A percentile compares a stretch with the other conserved stretches of the same genome.
These are phyloP conservation scores for Caenorhabditis auriculariae DNA, from an alignment of 2,888 invertebrate species.

Conservation along the genomic window DNA sequence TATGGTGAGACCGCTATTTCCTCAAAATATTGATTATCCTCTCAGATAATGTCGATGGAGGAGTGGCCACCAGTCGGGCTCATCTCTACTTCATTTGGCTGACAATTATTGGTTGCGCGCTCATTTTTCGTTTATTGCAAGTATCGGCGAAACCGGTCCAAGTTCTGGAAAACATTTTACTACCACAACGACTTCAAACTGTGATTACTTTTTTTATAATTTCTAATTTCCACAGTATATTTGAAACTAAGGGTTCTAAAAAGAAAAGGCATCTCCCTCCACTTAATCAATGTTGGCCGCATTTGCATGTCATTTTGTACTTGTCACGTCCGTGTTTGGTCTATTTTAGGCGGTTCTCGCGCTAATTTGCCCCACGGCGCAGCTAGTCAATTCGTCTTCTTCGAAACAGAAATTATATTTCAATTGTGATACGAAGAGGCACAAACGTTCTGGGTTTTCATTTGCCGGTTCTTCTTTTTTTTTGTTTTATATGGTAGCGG, in stretches of 20 bases:
- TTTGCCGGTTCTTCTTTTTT: no score
- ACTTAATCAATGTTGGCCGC: neutral
- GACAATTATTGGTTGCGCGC: slow-evolving; percentile 39
- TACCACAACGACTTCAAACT: slow-evolving; percentile 62
- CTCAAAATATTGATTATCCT: neutral
- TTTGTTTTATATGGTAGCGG: no score
- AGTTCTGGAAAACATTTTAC: slow-evolving; percentile 63
- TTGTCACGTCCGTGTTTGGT: neutral
- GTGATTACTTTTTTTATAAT: slow-evolving; percentile 39
- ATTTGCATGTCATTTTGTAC: neutral
- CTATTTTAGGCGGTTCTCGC: neutral
- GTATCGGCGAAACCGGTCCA: slow-evolving; percentile 56
- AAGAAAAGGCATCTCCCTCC: neutral
- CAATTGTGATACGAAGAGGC: no score
- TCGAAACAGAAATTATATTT: no score
- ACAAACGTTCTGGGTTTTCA: no score
- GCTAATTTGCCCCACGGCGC: no score
- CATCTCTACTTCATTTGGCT: slow-evolving; percentile 39
- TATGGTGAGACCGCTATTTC: slow-evolving; percentile 16
- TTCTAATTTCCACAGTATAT: neutral
- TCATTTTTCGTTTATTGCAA: slow-evolving; percentile 55
- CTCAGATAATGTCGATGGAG: no score
- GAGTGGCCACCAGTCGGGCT: slow-evolving; percentile 7
- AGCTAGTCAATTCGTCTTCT: no score
- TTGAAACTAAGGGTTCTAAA: neutral